Conservation (phyloP, 2,888 invertebrate species). For the Monopis laevigella region DNA sequence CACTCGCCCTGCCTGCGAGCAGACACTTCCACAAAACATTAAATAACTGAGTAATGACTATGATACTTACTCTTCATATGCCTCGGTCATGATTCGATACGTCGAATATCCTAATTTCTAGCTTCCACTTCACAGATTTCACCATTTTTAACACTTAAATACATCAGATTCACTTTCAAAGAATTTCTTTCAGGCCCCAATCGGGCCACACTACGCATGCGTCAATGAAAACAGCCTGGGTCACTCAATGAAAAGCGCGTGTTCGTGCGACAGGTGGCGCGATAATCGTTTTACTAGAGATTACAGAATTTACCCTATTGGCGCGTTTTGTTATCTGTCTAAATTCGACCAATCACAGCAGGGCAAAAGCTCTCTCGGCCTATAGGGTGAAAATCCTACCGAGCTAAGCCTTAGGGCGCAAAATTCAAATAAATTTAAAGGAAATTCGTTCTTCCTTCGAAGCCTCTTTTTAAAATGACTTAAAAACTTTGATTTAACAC, state of each 20-base stretch:
- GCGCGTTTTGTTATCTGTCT: conserved; percentile 22
- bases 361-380: conserved; percentile 12
- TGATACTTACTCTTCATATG: conserved; percentile 86
- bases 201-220: conserved; percentile 65
- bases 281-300: conserved; percentile 35
- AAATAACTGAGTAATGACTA: conserved; percentile 39
- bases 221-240: conserved; percentile 54
- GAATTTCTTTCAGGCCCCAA: conserved; percentile 63
- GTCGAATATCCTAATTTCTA: conserved; percentile 85
- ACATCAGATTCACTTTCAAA: conserved; percentile 70
- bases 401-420: not conserved
- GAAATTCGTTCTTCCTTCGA: not conserved
- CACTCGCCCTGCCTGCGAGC: conserved; percentile 47
- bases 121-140: conserved; percentile 83
- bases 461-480: conserved; percentile 1
- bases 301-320: conserved; percentile 30
- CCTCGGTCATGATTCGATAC: conserved; percentile 91
- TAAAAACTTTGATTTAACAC: no score
- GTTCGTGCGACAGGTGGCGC: conserved; percentile 59
- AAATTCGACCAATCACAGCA: conserved; percentile 33
- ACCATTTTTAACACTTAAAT: conserved; percentile 85
- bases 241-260: conserved; percentile 20
- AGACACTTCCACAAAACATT: conserved; percentile 33
- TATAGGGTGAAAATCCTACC: not conserved
- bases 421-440: no score